These are phyloP conservation scores for Drosophila rubida DNA, from an alignment of 2,888 invertebrate species.

Conservation along the genomic window DNA sequence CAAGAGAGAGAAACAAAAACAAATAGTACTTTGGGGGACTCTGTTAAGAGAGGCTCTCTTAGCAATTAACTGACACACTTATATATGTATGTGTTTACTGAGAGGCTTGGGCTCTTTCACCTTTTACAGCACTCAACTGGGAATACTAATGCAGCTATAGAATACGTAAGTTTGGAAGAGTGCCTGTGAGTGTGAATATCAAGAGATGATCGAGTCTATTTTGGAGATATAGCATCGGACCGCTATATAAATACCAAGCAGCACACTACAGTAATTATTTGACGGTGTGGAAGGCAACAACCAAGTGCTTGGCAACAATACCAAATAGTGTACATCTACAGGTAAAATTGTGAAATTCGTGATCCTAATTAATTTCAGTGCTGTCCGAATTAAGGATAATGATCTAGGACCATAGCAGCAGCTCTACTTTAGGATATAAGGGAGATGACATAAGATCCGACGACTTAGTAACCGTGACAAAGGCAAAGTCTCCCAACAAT, in stretches of 20 bases:
- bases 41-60: not conserved
- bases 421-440: not conserved
- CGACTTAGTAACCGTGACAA: not conserved
- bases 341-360: too few relatives aligned
- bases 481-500: not conserved
- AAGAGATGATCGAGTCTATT: too few relatives aligned
- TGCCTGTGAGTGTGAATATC: too few relatives aligned
- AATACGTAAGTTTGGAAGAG: too few relatives aligned
- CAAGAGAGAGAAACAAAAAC: not conserved
- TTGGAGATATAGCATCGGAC: not conserved
- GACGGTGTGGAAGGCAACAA: not conserved
- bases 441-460: not conserved
- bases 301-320: not conserved
- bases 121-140: too few relatives aligned
- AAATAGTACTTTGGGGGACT: not conserved
- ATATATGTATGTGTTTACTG: not conserved
- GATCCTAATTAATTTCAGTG: not conserved
- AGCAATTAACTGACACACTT: not conserved
- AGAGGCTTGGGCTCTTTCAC: not conserved
- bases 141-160: not conserved
- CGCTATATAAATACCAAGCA: not conserved
- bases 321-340: too few relatives aligned
- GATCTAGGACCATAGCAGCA: too few relatives aligned
- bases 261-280: not conserved
- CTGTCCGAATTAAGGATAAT: not conserved